Evolutionary conservation across 2,888 invertebrate genomes (phyloP).

Genomic region (Nebria salina): DNA sequence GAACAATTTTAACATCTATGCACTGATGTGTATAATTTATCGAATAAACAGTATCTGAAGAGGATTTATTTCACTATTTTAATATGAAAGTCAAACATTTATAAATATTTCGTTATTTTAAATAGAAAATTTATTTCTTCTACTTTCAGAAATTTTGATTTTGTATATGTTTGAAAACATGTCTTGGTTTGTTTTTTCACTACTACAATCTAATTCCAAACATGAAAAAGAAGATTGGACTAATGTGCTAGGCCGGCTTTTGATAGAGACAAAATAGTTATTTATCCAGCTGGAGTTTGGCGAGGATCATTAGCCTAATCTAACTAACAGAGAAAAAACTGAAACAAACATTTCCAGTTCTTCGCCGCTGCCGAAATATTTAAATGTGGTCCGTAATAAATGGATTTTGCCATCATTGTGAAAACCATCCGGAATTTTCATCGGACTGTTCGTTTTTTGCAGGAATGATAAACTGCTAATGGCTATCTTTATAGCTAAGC

Average conservation of each 20-base stretch:
- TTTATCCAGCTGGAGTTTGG: background rate
- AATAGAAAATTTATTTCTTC: no score
- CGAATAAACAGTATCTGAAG: no score
- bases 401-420: conserved; percentile 10
- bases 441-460: conserved; percentile 32
- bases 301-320: background rate
- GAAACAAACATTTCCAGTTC: background rate
- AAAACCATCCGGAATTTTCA: conserved; percentile 27
- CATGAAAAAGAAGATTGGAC: background rate
- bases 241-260: background rate
- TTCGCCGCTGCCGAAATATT: conserved; percentile 23
- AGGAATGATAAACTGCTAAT: conserved; percentile 44
- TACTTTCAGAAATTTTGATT: no score
- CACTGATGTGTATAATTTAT: no score
- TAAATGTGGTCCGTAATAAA: conserved; percentile 28
- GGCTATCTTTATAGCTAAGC: conserved; percentile 34
- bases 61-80: no score
- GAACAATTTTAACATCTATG: no score
- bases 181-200: no score
- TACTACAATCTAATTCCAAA: background rate
- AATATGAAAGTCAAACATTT: no score
- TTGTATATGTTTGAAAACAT: no score
- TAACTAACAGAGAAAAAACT: conserved; percentile 9
- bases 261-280: background rate
- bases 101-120: no score